phyloP scores from a whole-genome alignment of 2,888 invertebrate genomes.

The Timema cristinae region DNA sequence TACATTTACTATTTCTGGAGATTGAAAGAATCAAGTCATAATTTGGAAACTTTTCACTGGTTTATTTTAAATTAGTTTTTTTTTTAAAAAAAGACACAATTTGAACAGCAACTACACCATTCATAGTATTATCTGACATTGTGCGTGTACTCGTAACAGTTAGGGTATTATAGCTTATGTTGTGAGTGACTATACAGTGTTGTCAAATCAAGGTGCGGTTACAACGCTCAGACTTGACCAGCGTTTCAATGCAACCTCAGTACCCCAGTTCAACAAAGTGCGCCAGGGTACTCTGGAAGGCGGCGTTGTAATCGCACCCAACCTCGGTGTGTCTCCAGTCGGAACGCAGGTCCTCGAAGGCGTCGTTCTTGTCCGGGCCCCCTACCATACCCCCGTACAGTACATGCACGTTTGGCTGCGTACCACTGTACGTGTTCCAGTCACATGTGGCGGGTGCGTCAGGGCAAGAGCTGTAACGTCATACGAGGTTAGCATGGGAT shows the following conservation, averaged over 20 bases:
- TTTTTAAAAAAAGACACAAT: too few relatives aligned
- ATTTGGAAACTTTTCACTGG: too few relatives aligned
- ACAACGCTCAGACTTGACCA: too few relatives aligned
- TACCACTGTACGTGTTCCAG: slow-evolving; percentile 46
- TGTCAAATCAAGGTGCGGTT: too few relatives aligned
- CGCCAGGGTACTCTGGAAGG: slow-evolving; percentile 51
- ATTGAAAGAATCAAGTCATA: too few relatives aligned
- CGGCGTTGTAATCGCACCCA: slow-evolving; percentile 54
- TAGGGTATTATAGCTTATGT: too few relatives aligned
- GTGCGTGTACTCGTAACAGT: too few relatives aligned
- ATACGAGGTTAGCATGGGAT: neutral
- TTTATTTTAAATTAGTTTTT: too few relatives aligned
- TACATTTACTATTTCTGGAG: too few relatives aligned
- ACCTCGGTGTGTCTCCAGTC: slow-evolving; percentile 55
- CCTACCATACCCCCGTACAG: slow-evolving; percentile 54
- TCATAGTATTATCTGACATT: too few relatives aligned
- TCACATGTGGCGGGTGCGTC: slow-evolving; percentile 48
- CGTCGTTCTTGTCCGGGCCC: slow-evolving; percentile 52
- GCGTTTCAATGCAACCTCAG: neutral
- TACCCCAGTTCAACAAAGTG: slow-evolving; percentile 44
- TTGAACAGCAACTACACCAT: too few relatives aligned
- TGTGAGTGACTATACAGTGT: too few relatives aligned
- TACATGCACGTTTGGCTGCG: slow-evolving; percentile 50
- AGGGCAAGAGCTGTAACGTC: slow-evolving; percentile 49
- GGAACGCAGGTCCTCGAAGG: slow-evolving; percentile 50